phyloP scores from a whole-genome alignment of 1,140 invertebrate species.

The Aricia agestis region DNA sequence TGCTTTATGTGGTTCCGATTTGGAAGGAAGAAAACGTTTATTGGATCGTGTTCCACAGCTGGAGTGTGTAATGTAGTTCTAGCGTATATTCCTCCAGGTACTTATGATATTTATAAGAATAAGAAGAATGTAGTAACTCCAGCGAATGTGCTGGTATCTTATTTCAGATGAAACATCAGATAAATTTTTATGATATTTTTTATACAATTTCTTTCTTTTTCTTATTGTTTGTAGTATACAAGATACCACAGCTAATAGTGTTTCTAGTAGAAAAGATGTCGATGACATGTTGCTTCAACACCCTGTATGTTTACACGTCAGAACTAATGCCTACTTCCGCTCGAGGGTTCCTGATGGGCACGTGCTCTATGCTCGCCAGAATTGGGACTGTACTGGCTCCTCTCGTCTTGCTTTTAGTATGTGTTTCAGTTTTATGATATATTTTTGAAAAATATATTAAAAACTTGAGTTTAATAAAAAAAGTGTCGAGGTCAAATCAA shows the following conservation, averaged over 20 bases:
- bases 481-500: too few species aligned
- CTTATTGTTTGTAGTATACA: constrained; percentile 22
- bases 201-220: too few species aligned
- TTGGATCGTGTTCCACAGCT: constrained; percentile 26
- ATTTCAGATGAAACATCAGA: too few species aligned
- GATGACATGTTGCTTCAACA: constrained; percentile 28
- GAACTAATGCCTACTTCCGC: constrained; percentile 28
- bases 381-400: constrained; percentile 25
- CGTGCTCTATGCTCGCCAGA: constrained; percentile 22
- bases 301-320: constrained; percentile 26
- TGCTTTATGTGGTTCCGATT: too few species aligned
- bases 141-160: too few species aligned
- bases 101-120: neutral
- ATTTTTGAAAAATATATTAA: too few species aligned
- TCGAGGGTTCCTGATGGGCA: constrained; percentile 22
- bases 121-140: too few species aligned
- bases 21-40: constrained; percentile 26
- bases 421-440: neutral
- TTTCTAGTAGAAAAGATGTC: constrained; percentile 29
- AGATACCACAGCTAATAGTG: constrained; percentile 15
- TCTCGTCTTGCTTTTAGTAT: constrained; percentile 26
- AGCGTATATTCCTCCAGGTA: constrained; percentile 27
- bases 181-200: too few species aligned
- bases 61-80: constrained; percentile 21
- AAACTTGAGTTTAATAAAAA: too few species aligned